Base-by-base conservation (phyloP, 2,113 vertebrate species). In the Cyprinodon brontotheroides region DNA sequence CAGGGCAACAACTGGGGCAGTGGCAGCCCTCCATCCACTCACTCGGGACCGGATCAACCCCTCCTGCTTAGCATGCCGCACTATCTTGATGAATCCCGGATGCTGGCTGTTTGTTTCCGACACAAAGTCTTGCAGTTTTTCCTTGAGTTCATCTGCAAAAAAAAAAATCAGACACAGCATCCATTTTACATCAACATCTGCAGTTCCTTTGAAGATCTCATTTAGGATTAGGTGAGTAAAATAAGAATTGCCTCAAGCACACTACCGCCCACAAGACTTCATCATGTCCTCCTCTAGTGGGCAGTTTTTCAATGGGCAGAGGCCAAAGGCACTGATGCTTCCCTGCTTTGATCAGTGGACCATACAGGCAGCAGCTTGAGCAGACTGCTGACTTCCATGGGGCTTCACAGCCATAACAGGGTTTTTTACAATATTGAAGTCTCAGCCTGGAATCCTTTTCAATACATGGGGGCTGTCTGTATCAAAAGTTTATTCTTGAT, bases 11-110 rank as follows among this genome's bases (percentile, higher is more conserved):
- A 99, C 95, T 0, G 97, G 97, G 0, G 97, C 97, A 0, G 96
- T 95, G 61, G 97, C 96, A 0, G 86, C 96, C 71, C 97, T 94
- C 97, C 97, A 99, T 47, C 98, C 98, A 0, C 97, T 99, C 84
- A 99, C 97, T 14, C 98, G 93, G 9, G 98, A 97, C 0, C 97
- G 96, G 83, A 99, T 99, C 82, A 99, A 94, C 59, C 98, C 98
- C 84, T 99, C 97, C 86, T 98, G 98, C 78, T 95, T 96, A 89
- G 81, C 78, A 86, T 99, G 98, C 5, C 97, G 94, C 75, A 99
- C 96, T 2, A 97, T 77, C 91, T 98, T 98, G 81, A 99, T 96
- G 89, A 99, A 98, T 10, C 95, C 96, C 0, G 97, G 96, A 72
- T 84, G 96, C 63, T 77, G 94, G 64, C 87, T 77, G 11, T 99